Evolutionary conservation across 2,888 invertebrate genomes (phyloP), one percentile per base, ranked within the genome.

Genomic region (Metalampra italica): DNA sequence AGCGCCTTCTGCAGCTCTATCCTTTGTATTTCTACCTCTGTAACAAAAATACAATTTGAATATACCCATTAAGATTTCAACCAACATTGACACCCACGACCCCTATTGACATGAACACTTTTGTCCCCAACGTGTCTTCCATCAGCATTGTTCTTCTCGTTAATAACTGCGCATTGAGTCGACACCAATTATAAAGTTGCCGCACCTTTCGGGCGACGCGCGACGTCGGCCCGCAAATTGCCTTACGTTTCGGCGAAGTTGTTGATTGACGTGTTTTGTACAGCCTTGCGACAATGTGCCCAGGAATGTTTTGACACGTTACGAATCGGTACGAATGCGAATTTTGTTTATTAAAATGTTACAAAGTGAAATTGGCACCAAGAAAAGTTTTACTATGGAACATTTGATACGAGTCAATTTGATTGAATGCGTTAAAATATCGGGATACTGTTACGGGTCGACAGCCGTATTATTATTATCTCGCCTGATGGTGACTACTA

Each of bases 141-240:
- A 8, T 4, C 14, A 14, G 11, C 15, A 30, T 43, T 43, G 32
- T 43, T 32, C 43, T 11, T 32, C 9, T 13, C 32, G 30, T 43
- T 43, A 43, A 43, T 34, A 34, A 45, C 12, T 29, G 8, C n/a
- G 2, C 34, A 32, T 46, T 13, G 12, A 34, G 42, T 44, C 61
- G 63, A 62, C 63, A 60, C 71, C 79, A 79, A 79, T 79, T 78
- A 79, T 67, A 70, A 75, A 72, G 68, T 70, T 70, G 53, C 43
- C 44, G 53, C 60, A 64, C 62, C 56, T 66, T 61, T 57, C 50
- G 32, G 42, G 32, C n/a, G n/a, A n/a, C n/a, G n/a, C n/a, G 22
- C 36, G 30, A 43, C 36, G n/a, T 36, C n/a, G 36, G 32, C 40
- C n/a, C 37, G 41, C 34, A 46, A 47, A 51, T 51, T 47, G 46